phyloP scores from a whole-genome alignment of 2,113 vertebrate genomes.

The Urocynchramus pylzowi region DNA sequence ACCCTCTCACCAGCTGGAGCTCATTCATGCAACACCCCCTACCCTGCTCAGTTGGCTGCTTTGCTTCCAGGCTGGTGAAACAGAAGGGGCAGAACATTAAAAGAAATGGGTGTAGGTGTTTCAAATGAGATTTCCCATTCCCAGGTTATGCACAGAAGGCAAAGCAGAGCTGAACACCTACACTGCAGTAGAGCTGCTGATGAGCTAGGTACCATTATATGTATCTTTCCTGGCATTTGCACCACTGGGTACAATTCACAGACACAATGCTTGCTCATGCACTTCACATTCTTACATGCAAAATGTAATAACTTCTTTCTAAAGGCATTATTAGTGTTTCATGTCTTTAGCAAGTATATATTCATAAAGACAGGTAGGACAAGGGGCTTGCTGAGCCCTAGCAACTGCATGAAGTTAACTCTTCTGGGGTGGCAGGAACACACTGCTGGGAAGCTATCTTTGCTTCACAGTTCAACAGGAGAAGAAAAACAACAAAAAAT shows the following conservation, averaged over 20 bases:
- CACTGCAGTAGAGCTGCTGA: background rate
- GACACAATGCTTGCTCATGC: background rate
- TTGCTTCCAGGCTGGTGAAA: background rate
- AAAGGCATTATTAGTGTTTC: background rate
- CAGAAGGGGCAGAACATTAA: background rate
- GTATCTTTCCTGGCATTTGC: background rate
- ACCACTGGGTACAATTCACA: background rate
- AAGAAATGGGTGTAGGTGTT: background rate
- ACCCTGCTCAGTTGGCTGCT: background rate
- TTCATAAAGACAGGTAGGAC: background rate
- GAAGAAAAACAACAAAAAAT: background rate
- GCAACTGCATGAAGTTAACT: background rate
- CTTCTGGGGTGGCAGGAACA: background rate
- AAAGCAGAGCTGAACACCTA: background rate
- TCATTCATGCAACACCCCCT: background rate
- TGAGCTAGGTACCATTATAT: background rate
- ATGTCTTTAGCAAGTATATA: background rate
- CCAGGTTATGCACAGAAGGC: background rate
- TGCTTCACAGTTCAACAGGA: background rate
- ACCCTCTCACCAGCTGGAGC: background rate
- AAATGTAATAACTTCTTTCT: background rate
- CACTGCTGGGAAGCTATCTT: background rate
- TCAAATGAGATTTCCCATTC: background rate
- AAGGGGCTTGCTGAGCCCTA: background rate
- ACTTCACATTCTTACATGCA: background rate